Evolutionary conservation across 2,888 invertebrate genomes (phyloP), one percentile per base, ranked within the genome.

Genomic region (Andrena minutula): DNA sequence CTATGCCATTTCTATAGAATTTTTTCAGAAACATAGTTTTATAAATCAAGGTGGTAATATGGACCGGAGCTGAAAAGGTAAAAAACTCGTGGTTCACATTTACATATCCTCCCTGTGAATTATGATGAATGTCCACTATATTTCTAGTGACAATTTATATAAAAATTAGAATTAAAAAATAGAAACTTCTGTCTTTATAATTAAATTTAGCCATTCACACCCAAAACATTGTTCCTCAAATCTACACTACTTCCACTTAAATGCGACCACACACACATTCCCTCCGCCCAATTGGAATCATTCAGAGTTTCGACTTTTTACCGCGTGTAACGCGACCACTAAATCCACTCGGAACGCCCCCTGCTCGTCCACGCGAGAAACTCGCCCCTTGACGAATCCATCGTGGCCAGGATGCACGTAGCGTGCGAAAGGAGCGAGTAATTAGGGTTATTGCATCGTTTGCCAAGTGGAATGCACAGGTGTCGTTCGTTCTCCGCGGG

Each of bases 401-500:
- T 78, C 79, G 73, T 26, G 61, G 69, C 32, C 41, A 58, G 60
- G 41, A 58, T 64, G 32, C 76, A 72, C 73, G 70, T 79, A 74
- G 70, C 79, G 75, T 71, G 72, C 74, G 58, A 79, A 75, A 53
- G 70, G 79, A 66, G 83, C 70, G 66, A 61, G 73, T 76, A 79
- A 84, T 83, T 79, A 83, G 79, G 84, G 74, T 83, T 83, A 76
- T 73, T 73, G 84, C 84, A 74, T 83, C 83, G 83, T 76, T 76
- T 79, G 83, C 76, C 79, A 73, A 84, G 75, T 75, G 79, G 73
- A 76, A 76, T 66, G 70, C 53, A 56, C 79, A 73, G 75, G 75
- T 75, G 75, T 73, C 75, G 75, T 70, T 79, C 71, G 68, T 78
- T 75, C 56, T 56, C 49, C 23, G 74, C 73, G 64, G 53, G 51